These are phyloP conservation scores for Ctena decussata DNA, from an alignment of 2,888 invertebrate genomes.

Conservation along the genomic window DNA sequence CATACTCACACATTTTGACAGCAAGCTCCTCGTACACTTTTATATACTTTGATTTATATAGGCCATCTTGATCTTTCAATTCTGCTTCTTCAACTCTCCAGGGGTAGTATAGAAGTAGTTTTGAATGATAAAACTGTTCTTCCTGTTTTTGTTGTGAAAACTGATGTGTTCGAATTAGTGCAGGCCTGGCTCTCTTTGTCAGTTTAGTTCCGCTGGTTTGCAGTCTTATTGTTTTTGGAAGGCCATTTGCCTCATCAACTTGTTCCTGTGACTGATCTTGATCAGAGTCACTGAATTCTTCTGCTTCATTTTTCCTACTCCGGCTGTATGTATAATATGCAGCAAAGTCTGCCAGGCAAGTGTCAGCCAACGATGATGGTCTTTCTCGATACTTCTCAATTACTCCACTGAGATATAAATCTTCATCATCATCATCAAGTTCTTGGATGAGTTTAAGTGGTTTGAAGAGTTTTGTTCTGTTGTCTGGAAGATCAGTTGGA, in stretches of 20 bases:
- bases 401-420: conserved; percentile 11
- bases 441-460: conserved; percentile 34
- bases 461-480: conserved; percentile 47
- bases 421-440: conserved; percentile 53
- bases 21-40: background rate
- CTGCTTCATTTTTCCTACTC: conserved; percentile 2
- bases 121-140: conserved; percentile 14
- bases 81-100: background rate
- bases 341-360: conserved; percentile 80
- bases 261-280: background rate
- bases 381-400: conserved; percentile 30
- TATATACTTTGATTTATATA: background rate
- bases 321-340: conserved; percentile 33
- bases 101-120: conserved; percentile 10
- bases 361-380: conserved; percentile 36
- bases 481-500: conserved; percentile 55
- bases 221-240: conserved; percentile 4
- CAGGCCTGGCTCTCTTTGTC: too few species aligned
- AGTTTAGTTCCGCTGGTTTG: too few species aligned
- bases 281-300: background rate
- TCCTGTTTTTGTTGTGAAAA: conserved; percentile 21
- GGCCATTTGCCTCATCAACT: background rate
- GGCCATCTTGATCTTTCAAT: background rate
- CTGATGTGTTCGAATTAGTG: conserved; percentile 20
- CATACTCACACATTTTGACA: background rate